A percentile compares a stretch with the other conserved stretches of the same genome.
phyloP scores from a whole-genome alignment of 2,797 vertebrate genomes.

The Coracias cyanogaster region DNA sequence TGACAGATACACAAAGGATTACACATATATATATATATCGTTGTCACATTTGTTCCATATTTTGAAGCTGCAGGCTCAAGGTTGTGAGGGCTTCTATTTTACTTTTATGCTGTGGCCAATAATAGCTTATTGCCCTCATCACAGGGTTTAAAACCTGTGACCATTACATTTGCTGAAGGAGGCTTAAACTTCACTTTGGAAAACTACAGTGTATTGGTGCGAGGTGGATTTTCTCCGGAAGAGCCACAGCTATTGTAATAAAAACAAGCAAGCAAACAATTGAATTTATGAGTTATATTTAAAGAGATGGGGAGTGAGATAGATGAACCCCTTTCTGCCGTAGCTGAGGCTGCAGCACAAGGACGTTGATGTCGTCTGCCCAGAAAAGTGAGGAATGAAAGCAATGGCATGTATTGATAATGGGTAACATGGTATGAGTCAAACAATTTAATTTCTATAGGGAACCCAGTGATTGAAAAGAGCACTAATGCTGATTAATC shows the following conservation, averaged over 20 bases:
- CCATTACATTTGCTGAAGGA: background rate
- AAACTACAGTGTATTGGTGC: background rate
- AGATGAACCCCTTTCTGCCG: slow-evolving; percentile 1
- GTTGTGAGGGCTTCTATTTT: background rate
- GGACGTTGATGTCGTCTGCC: background rate
- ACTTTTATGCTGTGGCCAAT: background rate
- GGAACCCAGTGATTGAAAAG: background rate
- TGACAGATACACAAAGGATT: background rate
- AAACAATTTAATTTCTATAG: slow-evolving; percentile 10
- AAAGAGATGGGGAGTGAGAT: background rate
- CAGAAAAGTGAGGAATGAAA: background rate
- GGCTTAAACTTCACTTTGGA: slow-evolving; percentile 7
- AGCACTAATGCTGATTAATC: slow-evolving; percentile 35
- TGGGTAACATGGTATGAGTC: background rate
- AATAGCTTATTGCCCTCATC: slow-evolving; percentile 12
- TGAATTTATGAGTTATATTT: slow-evolving; percentile 2
- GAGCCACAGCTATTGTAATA: background rate
- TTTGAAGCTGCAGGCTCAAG: background rate
- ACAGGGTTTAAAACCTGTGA: slow-evolving; percentile 10
- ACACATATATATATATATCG: background rate
- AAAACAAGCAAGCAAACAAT: slow-evolving; percentile 30
- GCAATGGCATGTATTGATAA: background rate
- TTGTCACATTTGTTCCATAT: background rate
- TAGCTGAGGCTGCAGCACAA: background rate
- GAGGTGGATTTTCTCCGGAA: slow-evolving; percentile 6